Evolutionary conservation across 1,140 invertebrate species (phyloP), one percentile per base, ranked within the genome.

Genomic region (Bradynema listronoti): DNA sequence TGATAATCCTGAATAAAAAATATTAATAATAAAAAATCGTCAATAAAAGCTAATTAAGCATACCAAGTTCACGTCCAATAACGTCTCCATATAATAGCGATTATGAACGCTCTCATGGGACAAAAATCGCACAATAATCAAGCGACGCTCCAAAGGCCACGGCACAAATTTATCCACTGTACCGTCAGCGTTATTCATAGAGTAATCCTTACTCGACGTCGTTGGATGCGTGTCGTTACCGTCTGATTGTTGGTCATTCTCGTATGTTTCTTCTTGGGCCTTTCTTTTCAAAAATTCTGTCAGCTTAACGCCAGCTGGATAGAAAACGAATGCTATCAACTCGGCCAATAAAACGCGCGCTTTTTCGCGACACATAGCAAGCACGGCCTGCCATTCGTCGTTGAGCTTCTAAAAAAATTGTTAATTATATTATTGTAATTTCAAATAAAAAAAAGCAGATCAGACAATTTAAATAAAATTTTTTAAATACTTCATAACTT

Each of bases 31-130:
- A 43, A 33, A 34, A 55, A 45, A 22, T 25, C 6, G 6, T n/a
- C n/a, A n/a, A n/a, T n/a, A n/a, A n/a, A 47, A 45, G 16, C 6
- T 51, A 56, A 25, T 27, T 27, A n/a, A 5, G 30, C 25, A 24
- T 14, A 65, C 65, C 50, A 68, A 68, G 51, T 68, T 61, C 11
- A 69, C 47, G 34, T 68, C 66, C 56, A 68, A 49, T 30, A 68
- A 49, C n/a, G 30, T 43, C 29, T 52, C 49, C 14, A 66, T 16
- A 29, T 29, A 24, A 14, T 45, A 25, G 1, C 64, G 54, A 34
- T 66, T 66, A 11, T 41, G 30, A 14, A 24, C 27, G 29, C 70
- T 27, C 50, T 66, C 64, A 19, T n/a, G n/a, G n/a, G 11, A 49
- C 16, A 68, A 34, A 49, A 43, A 33, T 1, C 25, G 25, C 33